phyloP scores from a whole-genome alignment of 53 echinoderm and acorn worm genomes.

The Zoroaster sp. region DNA sequence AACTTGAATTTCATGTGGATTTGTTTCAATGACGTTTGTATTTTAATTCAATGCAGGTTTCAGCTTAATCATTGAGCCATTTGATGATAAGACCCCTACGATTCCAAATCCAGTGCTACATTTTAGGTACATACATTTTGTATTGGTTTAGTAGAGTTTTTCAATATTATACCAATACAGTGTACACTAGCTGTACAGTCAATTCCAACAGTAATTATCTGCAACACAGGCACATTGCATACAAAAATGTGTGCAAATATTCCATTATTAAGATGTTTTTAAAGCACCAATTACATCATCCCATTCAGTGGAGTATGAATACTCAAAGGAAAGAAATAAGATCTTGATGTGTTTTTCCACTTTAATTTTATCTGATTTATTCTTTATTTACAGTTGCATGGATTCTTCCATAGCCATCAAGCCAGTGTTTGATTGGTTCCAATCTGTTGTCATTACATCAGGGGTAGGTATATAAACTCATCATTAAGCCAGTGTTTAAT shows the following conservation, averaged over 20 bases:
- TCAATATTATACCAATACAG: no score
- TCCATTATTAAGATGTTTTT: no score
- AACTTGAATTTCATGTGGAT: no score
- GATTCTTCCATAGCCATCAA: slow-evolving; percentile 98
- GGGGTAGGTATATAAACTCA: slow-evolving; percentile 65
- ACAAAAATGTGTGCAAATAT: no score
- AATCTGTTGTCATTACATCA: slow-evolving; percentile 95
- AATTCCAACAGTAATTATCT: no score
- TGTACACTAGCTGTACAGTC: no score
- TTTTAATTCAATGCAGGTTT: no score
- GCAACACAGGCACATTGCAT: no score
- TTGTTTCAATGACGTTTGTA: no score
- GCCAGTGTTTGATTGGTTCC: slow-evolving; percentile 96
- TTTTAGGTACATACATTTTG: slow-evolving; percentile 73
- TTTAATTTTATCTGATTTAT: not conserved
- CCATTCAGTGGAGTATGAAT: not conserved
- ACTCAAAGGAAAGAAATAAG: not conserved
- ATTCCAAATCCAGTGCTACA: slow-evolving; percentile 95
- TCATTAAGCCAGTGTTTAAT: not conserved
- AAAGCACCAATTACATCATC: not conserved
- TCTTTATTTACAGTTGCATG: slow-evolving; percentile 76
- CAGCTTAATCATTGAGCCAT: slow-evolving; percentile 98
- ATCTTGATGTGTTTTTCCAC: not conserved
- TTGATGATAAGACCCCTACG: slow-evolving; percentile 98
- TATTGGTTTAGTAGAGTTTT: not conserved